A percentile compares a stretch with the other conserved stretches of the same genome.
Conservation (phyloP, 2,888 invertebrate genomes). For the Aphodius granarius region DNA sequence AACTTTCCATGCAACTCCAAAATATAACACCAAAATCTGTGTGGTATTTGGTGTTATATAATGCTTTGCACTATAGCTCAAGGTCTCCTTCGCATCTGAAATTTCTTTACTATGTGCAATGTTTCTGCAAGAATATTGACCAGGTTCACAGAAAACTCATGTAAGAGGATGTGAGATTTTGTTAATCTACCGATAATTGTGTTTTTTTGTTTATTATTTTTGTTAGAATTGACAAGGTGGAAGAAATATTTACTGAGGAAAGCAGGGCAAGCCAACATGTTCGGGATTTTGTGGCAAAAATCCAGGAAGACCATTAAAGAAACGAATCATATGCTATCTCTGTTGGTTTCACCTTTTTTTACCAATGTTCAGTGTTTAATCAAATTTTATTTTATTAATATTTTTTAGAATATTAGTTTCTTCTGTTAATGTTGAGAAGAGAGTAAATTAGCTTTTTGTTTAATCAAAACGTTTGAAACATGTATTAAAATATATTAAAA, state of each 20-base stretch:
- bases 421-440: too few species aligned
- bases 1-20: background rate
- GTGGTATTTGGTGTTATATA: background rate
- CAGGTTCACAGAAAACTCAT: background rate
- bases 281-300: background rate
- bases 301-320: too few species aligned
- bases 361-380: too few species aligned
- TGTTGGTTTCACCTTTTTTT: too few species aligned
- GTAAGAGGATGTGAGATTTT: background rate
- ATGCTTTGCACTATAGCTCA: background rate
- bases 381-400: too few species aligned
- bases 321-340: too few species aligned
- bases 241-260: background rate
- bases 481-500: too few species aligned
- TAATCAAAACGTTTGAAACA: too few species aligned
- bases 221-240: background rate
- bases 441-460: too few species aligned
- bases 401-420: too few species aligned
- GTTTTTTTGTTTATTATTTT: background rate
- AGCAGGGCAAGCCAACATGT: background rate
- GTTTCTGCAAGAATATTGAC: background rate
- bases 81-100: background rate
- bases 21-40: background rate
- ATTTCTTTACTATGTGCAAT: background rate
- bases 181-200: too few species aligned